Base-by-base conservation (phyloP, 2,888 invertebrate genomes). In the Halictus quadricinctus region DNA sequence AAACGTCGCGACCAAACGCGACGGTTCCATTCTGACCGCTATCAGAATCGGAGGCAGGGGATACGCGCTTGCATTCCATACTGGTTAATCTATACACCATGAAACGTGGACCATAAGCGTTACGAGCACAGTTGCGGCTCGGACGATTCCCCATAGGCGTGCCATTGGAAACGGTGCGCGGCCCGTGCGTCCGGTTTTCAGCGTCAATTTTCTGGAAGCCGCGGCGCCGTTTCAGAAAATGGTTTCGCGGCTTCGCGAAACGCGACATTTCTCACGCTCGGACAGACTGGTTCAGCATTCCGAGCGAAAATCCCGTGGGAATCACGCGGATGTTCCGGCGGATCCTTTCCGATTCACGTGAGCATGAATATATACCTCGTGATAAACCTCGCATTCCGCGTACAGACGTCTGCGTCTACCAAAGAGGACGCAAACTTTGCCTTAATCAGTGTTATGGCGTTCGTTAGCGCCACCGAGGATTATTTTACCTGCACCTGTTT, bases 271-370 rank as follows among this genome's bases (percentile, higher is more conserved):
- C 73, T 70, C 81, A 25, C 58, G 54, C 25, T 58, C 66, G 12
- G 48, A 58, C n/a, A 10, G 69, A 58, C 80, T 48, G 80, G 69
- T 80, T 48, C 10, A 8, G n/a, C 54, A 69, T 70, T 76, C 25
- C 70, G 54, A 18, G 70, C 15, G 69, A 41, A 48, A 60, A 69
- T 69, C 54, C 48, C 73, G 50, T 36, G 72, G 50, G 50, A 78
- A 29, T 41, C 8, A 15, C 36, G 13, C 58, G 48, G 66, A 74
- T 66, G 72, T 60, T 60, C 60, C 58, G 10, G 13, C 36, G 48
- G 72, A 72, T 58, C 25, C 48, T 77, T 13, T 12, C 13, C 36
- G 60, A 80, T 72, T 60, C 70, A 76, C 64, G 50, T 25, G 25
- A 15, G 48, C 64, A 36, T 36, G 69, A 80, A 80, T 76, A 46